Evolutionary conservation across 2,797 vertebrate species (phyloP), one percentile per base, ranked within the genome.

Genomic region (Cheirogaleus major): DNA sequence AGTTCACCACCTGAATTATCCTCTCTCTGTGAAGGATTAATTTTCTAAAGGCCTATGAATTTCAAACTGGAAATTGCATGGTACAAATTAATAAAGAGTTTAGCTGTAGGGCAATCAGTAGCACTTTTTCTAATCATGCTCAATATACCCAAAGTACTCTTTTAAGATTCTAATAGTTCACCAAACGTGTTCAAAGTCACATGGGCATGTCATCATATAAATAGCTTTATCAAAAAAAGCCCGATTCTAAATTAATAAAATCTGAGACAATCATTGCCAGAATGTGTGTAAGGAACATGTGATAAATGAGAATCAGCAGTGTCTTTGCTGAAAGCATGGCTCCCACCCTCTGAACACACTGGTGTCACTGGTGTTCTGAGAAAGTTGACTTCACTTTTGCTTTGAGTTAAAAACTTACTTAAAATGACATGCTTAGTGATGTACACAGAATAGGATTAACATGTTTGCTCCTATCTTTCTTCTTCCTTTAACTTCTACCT

Each of bases 11-110:
- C 89, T 95, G n/a, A 97, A 96, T 97, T 98, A 97, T 97, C 52
- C 35, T 96, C 27, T 98, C 41, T 97, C 73, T 83, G 35, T 94
- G 96, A 98, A 98, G 27, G 89, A 96, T 17, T 97, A 95, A 45
- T 97, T 97, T 98, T 97, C 95, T 97, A 98, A 98, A 97, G 91
- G 81, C 59, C 89, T 98, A 87, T 93, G 89, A 93, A 93, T 98
- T 98, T 98, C 95, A 97, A 96, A 94, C 94, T 95, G 97, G 89
- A 97, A 98, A 97, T 97, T 96, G 97, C 93, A 75, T 86, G 69
- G 81, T 48, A 48, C 72, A 98, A 98, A 98, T 97, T 98, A 98
- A 97, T 96, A 97, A 97, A 94, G 81, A 92, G 8, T 98, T 98
- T 97, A 98, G 75, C 93, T 98, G 87, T 79, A 97, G 95, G 97